These are phyloP conservation scores for Dicyrtoma fusca DNA, from an alignment of 2,888 invertebrate genomes.

Conservation along the genomic window DNA sequence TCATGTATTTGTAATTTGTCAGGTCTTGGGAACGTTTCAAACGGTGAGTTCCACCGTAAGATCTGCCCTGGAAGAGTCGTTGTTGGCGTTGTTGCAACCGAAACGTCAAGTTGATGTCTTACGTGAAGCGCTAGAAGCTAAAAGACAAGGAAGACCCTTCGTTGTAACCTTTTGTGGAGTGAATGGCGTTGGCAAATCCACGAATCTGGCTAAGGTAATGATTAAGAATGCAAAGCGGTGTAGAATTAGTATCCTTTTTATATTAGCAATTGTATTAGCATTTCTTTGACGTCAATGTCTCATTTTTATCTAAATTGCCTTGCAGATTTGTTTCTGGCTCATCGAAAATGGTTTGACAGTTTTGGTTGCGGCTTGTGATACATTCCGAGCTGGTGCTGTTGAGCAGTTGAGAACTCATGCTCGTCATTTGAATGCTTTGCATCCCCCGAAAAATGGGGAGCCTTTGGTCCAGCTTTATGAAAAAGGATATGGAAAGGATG, in stretches of 20 bases:
- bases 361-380: slow-evolving; percentile 97
- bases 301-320: background rate
- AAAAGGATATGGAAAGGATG: slow-evolving; percentile 98
- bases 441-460: slow-evolving; percentile 74
- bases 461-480: slow-evolving; percentile 94
- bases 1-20: slow-evolving; percentile 32
- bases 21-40: slow-evolving; percentile 90
- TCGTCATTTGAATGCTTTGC: slow-evolving; percentile 88
- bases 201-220: slow-evolving; percentile 87
- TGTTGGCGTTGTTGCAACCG: slow-evolving; percentile 93
- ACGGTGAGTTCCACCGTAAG: slow-evolving; percentile 87
- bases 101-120: slow-evolving; percentile 93
- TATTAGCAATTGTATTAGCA: background rate
- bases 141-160: slow-evolving; percentile 79
- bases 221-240: background rate
- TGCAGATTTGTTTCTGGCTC: slow-evolving; percentile 93
- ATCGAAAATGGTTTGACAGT: slow-evolving; percentile 96
- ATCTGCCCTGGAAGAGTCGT: slow-evolving; percentile 82
- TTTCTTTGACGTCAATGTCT: background rate
- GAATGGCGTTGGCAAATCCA: slow-evolving; percentile 98
- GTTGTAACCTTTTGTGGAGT: slow-evolving; percentile 97
- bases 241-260: background rate
- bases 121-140: slow-evolving; percentile 91
- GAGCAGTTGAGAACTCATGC: slow-evolving; percentile 94
- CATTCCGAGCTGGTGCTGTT: slow-evolving; percentile 98